Evolutionary conservation across 2,113 vertebrate species (phyloP).

Genomic region (Heliornis fulica): DNA sequence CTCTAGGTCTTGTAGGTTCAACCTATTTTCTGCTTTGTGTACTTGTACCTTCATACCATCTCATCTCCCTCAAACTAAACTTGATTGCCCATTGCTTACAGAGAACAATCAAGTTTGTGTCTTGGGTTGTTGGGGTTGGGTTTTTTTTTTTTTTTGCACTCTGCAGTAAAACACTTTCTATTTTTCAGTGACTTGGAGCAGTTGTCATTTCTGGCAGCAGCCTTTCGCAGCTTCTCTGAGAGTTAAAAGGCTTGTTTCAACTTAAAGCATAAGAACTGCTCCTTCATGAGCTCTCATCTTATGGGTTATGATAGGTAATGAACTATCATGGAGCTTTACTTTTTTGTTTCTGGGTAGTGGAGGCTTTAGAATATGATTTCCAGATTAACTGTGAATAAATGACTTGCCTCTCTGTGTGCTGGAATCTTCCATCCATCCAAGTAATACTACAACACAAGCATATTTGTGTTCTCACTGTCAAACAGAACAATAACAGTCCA

Average conservation of each 20-base stretch:
- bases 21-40: not conserved
- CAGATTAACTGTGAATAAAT: not conserved
- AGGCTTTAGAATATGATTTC: not conserved
- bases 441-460: not conserved
- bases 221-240: constrained; percentile 27
- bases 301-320: constrained; percentile 47
- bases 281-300: constrained; percentile 52
- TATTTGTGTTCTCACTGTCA: not conserved
- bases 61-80: not conserved
- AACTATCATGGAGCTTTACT: constrained; percentile 17
- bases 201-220: constrained; percentile 49
- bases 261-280: constrained; percentile 57
- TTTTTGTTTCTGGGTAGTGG: not conserved
- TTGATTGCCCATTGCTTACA: constrained; percentile 22
- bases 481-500: not conserved
- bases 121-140: no score
- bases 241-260: constrained; percentile 41
- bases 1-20: not conserved
- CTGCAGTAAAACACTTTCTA: constrained; percentile 43
- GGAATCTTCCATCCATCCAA: not conserved
- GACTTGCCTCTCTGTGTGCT: not conserved
- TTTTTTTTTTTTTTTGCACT: no score
- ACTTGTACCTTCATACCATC: not conserved
- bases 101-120: constrained; percentile 1
- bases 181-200: constrained; percentile 49